Evolutionary conservation across 1,140 invertebrate species (phyloP).

Genomic region (Panulirus ornatus): DNA sequence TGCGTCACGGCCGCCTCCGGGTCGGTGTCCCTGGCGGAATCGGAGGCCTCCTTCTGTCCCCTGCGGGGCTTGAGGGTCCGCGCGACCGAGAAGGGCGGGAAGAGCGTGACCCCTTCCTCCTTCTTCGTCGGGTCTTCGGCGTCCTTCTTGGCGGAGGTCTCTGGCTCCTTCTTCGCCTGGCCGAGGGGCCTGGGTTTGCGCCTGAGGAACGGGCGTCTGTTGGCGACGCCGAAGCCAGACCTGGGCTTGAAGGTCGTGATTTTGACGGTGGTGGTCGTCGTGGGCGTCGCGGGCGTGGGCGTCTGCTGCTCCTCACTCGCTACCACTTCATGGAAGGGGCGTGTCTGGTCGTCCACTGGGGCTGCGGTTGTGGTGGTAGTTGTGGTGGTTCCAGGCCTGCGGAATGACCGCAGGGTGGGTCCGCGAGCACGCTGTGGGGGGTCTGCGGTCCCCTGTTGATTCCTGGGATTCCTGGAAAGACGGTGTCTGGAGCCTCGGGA

Average conservation of each 20-base stretch:
- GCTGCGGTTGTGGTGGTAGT: slow-evolving; percentile 4
- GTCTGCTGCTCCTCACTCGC: too few relatives aligned
- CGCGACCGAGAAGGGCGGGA: slow-evolving; percentile 61
- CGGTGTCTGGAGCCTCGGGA: neutral
- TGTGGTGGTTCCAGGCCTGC: slow-evolving; percentile 39
- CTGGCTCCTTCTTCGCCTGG: slow-evolving; percentile 8
- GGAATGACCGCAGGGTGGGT: too few relatives aligned
- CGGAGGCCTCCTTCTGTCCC: neutral
- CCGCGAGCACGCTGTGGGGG: too few relatives aligned
- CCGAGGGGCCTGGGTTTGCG: slow-evolving; percentile 25
- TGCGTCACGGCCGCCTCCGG: neutral
- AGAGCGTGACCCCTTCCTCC: slow-evolving; percentile 38
- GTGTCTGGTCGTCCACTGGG: slow-evolving; percentile 25
- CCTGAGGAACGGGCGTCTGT: slow-evolving; percentile 62
- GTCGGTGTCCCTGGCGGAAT: neutral
- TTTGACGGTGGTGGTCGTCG: slow-evolving; percentile 48
- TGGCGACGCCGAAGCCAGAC: slow-evolving; percentile 51
- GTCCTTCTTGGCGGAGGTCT: slow-evolving; percentile 28
- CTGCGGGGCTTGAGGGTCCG: slow-evolving; percentile 52
- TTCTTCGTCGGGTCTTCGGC: slow-evolving; percentile 27
- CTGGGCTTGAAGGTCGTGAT: slow-evolving; percentile 63
- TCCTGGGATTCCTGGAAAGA: slow-evolving; percentile 8
- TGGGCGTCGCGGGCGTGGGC: neutral
- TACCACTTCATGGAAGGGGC: too few relatives aligned
- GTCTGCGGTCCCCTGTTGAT: too few relatives aligned